Percentiles rank a stretch among this genome's conserved stretches.
These are phyloP conservation scores for Austrofundulus limnaeus DNA, from an alignment of 2,113 vertebrate species.

Conservation along the genomic window DNA sequence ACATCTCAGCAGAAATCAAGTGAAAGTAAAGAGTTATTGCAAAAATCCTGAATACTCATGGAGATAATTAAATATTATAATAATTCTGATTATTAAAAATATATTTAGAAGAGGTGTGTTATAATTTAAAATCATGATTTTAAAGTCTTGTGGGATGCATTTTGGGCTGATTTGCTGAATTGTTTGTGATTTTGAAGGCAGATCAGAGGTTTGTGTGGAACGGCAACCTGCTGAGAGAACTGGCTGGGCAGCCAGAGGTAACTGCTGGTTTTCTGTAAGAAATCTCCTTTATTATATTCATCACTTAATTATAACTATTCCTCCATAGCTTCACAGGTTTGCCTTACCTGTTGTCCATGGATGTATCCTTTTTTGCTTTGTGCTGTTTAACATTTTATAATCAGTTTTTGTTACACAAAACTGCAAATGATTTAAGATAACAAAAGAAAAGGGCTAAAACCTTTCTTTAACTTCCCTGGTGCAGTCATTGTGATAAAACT, in stretches of 20 bases:
- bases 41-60: no score
- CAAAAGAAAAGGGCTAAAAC: not conserved
- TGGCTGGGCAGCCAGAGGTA: conserved; percentile 79
- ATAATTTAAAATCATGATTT: no score
- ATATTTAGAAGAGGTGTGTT: no score
- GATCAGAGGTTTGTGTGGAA: conserved; percentile 84
- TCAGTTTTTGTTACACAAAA: no score
- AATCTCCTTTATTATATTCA: not conserved
- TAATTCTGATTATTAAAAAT: no score
- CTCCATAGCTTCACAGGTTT: conserved; percentile 76
- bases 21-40: no score
- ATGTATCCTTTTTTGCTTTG: conserved; percentile 76
- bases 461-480: conserved; percentile 54
- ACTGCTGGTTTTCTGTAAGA: not conserved
- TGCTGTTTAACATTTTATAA: not conserved
- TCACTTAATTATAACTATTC: not conserved
- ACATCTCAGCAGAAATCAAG: no score
- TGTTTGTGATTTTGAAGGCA: conserved; percentile 62
- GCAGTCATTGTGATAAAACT: conserved; percentile 93
- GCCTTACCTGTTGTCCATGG: conserved; percentile 78
- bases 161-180: not conserved
- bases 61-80: no score
- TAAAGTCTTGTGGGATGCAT: not conserved
- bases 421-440: no score
- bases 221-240: conserved; percentile 76